phyloP scores from a whole-genome alignment of 2,888 invertebrate species.

The Drosophila anceps region DNA sequence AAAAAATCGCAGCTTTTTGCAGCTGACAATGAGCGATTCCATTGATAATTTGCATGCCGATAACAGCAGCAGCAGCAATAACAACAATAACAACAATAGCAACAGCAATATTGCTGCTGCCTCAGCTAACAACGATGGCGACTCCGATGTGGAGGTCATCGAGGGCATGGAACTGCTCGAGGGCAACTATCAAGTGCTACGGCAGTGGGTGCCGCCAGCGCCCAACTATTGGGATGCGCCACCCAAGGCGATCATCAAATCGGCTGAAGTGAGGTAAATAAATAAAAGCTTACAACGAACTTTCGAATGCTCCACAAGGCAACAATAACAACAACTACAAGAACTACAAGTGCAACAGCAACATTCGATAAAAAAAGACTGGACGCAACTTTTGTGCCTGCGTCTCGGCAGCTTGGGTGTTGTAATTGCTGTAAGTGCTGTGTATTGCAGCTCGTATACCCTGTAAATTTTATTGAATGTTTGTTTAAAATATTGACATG shows the following conservation, averaged over 20 bases:
- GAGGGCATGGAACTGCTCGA: conserved; percentile 85
- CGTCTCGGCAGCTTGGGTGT: conserved; percentile 9
- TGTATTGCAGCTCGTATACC: conserved; percentile 4
- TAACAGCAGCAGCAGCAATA: conserved; percentile 58
- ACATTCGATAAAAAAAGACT: conserved; percentile 3
- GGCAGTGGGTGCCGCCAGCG: conserved; percentile 85
- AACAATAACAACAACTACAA: conserved; percentile 1
- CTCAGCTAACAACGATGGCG: conserved; percentile 68
- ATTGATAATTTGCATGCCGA: conserved; percentile 77
- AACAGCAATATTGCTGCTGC: conserved; percentile 68
- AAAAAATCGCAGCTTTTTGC: conserved; percentile 47
- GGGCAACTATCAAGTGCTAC: conserved; percentile 85
- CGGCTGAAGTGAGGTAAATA: conserved; percentile 84
- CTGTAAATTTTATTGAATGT: not conserved
- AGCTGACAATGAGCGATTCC: conserved; percentile 69
- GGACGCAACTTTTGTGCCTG: not conserved
- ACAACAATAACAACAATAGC: conserved; percentile 56
- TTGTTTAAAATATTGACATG: not conserved
- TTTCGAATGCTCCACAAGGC: conserved; percentile 1
- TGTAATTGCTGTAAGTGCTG: conserved; percentile 39
- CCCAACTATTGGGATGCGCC: conserved; percentile 85
- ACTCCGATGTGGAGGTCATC: conserved; percentile 85
- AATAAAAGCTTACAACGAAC: not conserved
- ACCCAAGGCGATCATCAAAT: conserved; percentile 84
- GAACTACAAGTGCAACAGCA: conserved; percentile 5